phyloP scores from a whole-genome alignment of 2,888 invertebrate genomes.

The Pseudolycoriella hygida region DNA sequence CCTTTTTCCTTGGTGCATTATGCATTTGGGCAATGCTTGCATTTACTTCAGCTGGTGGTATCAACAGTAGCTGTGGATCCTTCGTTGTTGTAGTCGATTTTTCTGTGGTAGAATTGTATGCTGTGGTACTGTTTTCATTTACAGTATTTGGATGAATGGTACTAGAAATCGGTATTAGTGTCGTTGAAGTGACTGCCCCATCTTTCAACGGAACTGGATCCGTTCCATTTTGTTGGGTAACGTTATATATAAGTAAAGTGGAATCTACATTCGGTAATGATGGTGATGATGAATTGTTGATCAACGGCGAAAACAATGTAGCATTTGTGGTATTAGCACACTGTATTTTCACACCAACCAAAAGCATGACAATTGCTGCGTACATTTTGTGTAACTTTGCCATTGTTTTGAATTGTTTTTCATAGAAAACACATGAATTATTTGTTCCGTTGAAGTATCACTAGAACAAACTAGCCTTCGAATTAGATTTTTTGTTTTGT shows the following conservation, averaged over 20 bases:
- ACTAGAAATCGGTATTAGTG: too few relatives aligned
- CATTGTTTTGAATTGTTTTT: neutral
- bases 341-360: neutral
- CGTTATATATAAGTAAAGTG: too few relatives aligned
- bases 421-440: too few relatives aligned
- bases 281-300: neutral
- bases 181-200: too few relatives aligned
- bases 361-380: neutral
- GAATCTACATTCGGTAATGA: too few relatives aligned
- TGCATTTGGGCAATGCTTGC: slow-evolving; percentile 14
- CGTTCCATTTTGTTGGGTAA: too few relatives aligned
- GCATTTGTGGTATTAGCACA: neutral
- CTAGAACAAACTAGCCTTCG: too few relatives aligned
- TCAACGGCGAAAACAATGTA: neutral
- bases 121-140: neutral
- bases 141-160: too few relatives aligned
- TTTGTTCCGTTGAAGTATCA: too few relatives aligned
- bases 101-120: neutral
- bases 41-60: slow-evolving; percentile 21
- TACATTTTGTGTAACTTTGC: neutral
- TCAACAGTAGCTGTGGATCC: slow-evolving; percentile 5
- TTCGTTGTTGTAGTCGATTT: neutral
- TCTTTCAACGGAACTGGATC: too few relatives aligned
- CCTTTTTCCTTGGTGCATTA: slow-evolving; percentile 8
- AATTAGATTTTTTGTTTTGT: too few relatives aligned